Base-by-base conservation (phyloP, 1,140 invertebrate genomes). In the Aphaenogaster rudis region DNA sequence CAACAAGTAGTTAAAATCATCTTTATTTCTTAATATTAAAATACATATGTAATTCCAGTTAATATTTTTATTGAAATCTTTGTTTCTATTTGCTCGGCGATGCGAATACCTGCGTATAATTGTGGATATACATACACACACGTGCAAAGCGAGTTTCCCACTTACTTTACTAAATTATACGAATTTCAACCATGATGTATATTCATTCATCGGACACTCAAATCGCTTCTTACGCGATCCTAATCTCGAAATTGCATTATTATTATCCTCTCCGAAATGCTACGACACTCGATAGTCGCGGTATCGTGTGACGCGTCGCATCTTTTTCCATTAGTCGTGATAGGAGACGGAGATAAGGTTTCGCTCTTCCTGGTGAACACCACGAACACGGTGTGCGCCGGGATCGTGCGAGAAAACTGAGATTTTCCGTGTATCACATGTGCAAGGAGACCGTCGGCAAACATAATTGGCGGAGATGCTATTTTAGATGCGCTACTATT, bases 191-290 rank as follows among this genome's bases (percentile, higher is more conserved):
- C 17, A 52, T 86, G 82, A 90, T 74, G 21, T n/a, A 48, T 54
- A 54, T 74, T 45, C 52, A 74, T 87, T 71, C 80, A 79, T 72
- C 33, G 15, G 79, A 36, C 61, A 76, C 74, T 80, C 67, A 42
- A 69, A 86, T 85, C 67, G 63, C 39, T 15, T 50, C 66, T 82
- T 42, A 13, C 54, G 17, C 57, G 74, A 79, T 86, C 54, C 28
- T 90, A 88, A 85, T 88, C 89, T 64, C 11, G 61, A 39, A 59
- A 28, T 57, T 76, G 28, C 80, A 69, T 84, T 87, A 81, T 90
- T 90, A 90, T 90, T 88, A 90, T 90, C 57, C 61, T 54, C 50
- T 21, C 36, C 80, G 84, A 90, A 90, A 86, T 80, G 79, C 80
- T 28, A 59, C 45, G 89, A 80, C 74, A 90, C 76, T 88, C 67